Percentiles rank a stretch among this genome's conserved stretches.
Evolutionary conservation across 1,140 invertebrate genomes (phyloP).

Genomic region (Drosophila funebris): DNA sequence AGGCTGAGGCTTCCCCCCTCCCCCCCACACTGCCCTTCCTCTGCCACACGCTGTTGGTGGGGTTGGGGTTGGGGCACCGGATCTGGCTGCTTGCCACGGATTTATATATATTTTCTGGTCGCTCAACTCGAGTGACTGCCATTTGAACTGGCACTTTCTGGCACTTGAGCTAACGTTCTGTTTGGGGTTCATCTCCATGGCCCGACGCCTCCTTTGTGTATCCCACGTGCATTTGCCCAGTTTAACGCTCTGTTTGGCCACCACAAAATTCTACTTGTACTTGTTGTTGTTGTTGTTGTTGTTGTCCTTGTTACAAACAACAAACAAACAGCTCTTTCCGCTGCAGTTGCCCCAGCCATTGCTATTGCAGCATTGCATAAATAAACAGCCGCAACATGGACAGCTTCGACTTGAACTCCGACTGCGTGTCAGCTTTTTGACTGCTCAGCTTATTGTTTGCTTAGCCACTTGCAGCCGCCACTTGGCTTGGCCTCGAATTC

Average conservation of each 20-base stretch:
- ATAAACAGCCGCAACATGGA: conserved; percentile 26
- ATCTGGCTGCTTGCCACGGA: conserved; percentile 40
- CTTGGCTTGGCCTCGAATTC: conserved; percentile 15
- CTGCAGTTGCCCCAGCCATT: background rate
- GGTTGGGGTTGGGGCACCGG: background rate
- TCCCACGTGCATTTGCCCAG: background rate
- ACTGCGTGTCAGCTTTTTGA: conserved; percentile 2
- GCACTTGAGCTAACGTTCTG: background rate
- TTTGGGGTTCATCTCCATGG: background rate
- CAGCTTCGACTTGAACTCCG: background rate
- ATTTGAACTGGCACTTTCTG: conserved; percentile 15
- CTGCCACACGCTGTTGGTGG: background rate
- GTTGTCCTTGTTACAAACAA: background rate
- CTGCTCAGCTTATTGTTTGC: conserved; percentile 32
- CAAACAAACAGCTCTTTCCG: background rate
- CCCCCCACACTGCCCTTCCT: background rate
- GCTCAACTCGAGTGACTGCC: conserved; percentile 42
- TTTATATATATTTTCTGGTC: conserved; percentile 41
- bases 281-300: too few relatives aligned
- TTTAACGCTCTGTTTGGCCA: background rate
- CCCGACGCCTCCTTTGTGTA: background rate
- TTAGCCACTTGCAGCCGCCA: conserved; percentile 42
- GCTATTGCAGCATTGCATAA: conserved; percentile 34
- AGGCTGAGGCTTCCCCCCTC: background rate
- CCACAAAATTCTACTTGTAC: background rate